Evolutionary conservation across 1,140 invertebrate genomes (phyloP).

Genomic region (Lordiphosa collinella): DNA sequence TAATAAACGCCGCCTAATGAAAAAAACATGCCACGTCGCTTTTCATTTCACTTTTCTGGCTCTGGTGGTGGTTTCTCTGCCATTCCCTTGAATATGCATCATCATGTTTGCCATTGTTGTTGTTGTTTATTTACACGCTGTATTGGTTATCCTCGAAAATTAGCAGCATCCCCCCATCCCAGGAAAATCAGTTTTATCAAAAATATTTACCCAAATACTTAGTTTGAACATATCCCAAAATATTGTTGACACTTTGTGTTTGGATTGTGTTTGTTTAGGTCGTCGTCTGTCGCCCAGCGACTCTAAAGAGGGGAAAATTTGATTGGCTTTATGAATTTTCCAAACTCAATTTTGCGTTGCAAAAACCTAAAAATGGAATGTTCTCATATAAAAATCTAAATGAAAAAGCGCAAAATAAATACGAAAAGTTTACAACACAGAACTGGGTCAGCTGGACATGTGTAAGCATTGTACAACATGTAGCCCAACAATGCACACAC

Average conservation of each 20-base stretch:
- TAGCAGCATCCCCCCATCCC: constrained; percentile 39
- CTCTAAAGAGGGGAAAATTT: constrained; percentile 15
- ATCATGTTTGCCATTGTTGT: constrained; percentile 57
- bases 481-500: constrained; percentile 43
- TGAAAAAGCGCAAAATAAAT: constrained; percentile 4
- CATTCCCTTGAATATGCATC: constrained; percentile 18
- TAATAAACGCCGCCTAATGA: constrained; percentile 14
- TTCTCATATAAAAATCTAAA: background rate
- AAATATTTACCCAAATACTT: constrained; percentile 72
- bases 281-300: background rate
- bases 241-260: constrained; percentile 52
- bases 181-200: constrained; percentile 62
- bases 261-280: constrained; percentile 63
- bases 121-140: constrained; percentile 61
- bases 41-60: constrained; percentile 35
- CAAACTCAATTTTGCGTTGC: constrained; percentile 8
- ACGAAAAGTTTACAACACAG: constrained; percentile 11
- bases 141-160: constrained; percentile 52
- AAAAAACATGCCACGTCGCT: constrained; percentile 7
- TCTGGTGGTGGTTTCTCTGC: constrained; percentile 38
- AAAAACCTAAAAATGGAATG: background rate
- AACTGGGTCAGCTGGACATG: constrained; percentile 67
- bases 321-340: constrained; percentile 32
- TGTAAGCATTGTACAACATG: constrained; percentile 62
- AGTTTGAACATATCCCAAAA: constrained; percentile 43